phyloP scores from a whole-genome alignment of 2,888 invertebrate species.

The Acanthosepion esculentum region DNA sequence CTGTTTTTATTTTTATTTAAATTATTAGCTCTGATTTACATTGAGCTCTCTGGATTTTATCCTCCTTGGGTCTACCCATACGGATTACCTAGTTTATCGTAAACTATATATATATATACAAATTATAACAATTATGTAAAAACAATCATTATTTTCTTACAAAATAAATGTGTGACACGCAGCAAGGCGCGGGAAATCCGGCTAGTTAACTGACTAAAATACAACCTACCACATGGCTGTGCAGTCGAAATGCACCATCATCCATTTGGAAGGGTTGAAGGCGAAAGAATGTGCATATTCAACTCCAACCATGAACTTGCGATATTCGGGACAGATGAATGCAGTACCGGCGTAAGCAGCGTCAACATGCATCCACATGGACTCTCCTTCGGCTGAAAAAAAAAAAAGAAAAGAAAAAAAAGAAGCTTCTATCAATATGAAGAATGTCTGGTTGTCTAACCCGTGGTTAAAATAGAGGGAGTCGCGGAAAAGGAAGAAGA shows the following conservation, averaged over 20 bases:
- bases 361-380: constrained; percentile 96
- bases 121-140: not conserved
- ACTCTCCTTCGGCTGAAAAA: constrained; percentile 80
- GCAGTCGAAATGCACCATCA: constrained; percentile 99
- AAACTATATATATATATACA: too few species aligned
- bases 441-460: too few species aligned
- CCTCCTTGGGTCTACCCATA: too few species aligned
- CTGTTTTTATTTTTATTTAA: too few species aligned
- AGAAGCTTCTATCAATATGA: not conserved
- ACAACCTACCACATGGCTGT: constrained; percentile 93
- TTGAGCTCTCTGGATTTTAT: too few species aligned
- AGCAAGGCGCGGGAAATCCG: not conserved
- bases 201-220: not conserved
- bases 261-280: constrained; percentile 98
- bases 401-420: not conserved
- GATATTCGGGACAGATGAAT: constrained; percentile 95
- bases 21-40: too few species aligned
- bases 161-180: too few species aligned
- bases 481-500: too few species aligned
- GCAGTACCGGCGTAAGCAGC: constrained; percentile 97
- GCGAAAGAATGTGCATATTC: constrained; percentile 91
- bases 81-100: too few species aligned
- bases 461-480: too few species aligned
- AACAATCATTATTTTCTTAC: too few species aligned
- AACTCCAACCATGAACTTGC: constrained; percentile 89